phyloP scores from a whole-genome alignment of 2,888 invertebrate species.

The Oeneis ivallda region DNA sequence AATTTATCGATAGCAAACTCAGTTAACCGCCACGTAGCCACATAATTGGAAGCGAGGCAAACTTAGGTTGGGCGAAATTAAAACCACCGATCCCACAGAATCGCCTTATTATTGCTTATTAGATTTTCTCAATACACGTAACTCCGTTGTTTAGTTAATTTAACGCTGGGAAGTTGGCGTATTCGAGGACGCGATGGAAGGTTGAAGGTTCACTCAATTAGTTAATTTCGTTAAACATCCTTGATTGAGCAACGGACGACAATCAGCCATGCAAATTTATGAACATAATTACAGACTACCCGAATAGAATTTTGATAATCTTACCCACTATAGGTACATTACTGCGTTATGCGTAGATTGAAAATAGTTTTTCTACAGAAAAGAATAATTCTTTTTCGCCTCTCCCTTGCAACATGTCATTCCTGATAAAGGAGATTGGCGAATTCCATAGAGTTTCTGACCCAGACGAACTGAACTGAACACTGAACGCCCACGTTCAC shows the following conservation, averaged over 20 bases:
- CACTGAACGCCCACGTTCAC: no score
- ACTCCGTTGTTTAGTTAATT: constrained; percentile 66
- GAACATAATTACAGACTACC: constrained; percentile 41
- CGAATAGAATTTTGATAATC: constrained; percentile 39
- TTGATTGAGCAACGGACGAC: constrained; percentile 80
- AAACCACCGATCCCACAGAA: constrained; percentile 51
- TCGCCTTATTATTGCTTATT: constrained; percentile 66
- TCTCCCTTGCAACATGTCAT: no score
- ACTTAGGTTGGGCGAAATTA: constrained; percentile 43
- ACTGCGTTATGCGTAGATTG: no score
- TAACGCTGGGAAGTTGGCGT: constrained; percentile 51
- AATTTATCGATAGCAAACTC: constrained; percentile 17
- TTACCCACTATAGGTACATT: no score
- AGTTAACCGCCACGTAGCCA: constrained; percentile 5
- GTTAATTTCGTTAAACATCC: constrained; percentile 81
- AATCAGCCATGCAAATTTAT: constrained; percentile 79
- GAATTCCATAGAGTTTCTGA: no score
- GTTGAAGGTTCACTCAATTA: constrained; percentile 77
- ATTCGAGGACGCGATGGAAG: constrained; percentile 51
- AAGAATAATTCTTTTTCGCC: no score
- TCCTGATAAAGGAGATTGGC: no score
- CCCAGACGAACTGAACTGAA: no score
- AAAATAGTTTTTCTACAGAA: no score
- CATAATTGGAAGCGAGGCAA: constrained; percentile 30
- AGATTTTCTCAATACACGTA: constrained; percentile 65